A percentile compares a stretch with the other conserved stretches of the same genome.
These are phyloP conservation scores for Digitonthophagus gazella DNA, from an alignment of 2,888 invertebrate genomes.

Conservation along the genomic window DNA sequence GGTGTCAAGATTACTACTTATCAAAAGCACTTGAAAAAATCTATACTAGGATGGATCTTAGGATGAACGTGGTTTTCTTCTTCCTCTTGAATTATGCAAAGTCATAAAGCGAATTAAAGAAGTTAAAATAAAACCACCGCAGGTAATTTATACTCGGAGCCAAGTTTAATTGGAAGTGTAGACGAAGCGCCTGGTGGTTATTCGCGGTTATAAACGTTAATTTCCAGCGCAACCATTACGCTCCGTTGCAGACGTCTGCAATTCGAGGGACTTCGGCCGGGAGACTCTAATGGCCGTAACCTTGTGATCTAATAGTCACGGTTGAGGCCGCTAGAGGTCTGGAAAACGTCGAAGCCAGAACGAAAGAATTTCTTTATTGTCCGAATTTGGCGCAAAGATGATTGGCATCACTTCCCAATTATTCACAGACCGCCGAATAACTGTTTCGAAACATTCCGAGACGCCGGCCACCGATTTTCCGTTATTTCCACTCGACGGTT, in stretches of 20 bases:
- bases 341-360: too few species aligned
- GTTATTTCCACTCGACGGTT: neutral
- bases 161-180: neutral
- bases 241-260: neutral
- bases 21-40: too few species aligned
- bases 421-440: neutral
- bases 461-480: neutral
- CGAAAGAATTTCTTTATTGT: neutral
- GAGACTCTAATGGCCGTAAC: neutral
- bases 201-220: neutral
- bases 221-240: neutral
- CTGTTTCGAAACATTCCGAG: neutral
- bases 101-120: too few species aligned
- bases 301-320: neutral
- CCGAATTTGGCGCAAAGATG: neutral
- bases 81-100: too few species aligned
- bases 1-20: neutral
- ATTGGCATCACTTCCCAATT: neutral
- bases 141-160: neutral
- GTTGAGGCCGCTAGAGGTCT: too few species aligned
- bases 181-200: neutral
- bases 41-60: too few species aligned
- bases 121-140: too few species aligned
- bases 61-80: too few species aligned
- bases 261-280: neutral